Conservation (phyloP, 1,140 invertebrate species). For the Acromyrmex echinatior region DNA sequence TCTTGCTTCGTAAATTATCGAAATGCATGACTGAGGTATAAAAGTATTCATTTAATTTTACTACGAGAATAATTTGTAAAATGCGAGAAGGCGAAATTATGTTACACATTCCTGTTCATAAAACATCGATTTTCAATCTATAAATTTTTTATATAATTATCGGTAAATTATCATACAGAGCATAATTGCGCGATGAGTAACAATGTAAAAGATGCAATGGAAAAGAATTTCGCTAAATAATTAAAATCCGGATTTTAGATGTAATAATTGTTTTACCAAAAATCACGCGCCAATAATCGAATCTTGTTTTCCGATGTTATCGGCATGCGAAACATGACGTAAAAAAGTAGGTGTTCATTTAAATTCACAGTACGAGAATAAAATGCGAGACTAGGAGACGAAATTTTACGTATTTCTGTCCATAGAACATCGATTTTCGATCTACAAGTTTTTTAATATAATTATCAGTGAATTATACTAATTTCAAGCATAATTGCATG, state of each 20-base stretch:
- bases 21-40: not conserved
- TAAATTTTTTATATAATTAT: not conserved
- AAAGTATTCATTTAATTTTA: not conserved
- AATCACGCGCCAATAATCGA: too few relatives aligned
- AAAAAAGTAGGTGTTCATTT: not conserved
- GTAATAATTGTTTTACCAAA: too few relatives aligned
- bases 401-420: not conserved
- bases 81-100: not conserved
- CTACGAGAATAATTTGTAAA: not conserved
- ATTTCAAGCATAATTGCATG: constrained; percentile 12
- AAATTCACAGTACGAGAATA: not conserved
- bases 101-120: not conserved
- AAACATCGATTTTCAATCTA: not conserved
- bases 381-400: not conserved
- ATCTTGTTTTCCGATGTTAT: too few relatives aligned
- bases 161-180: too few relatives aligned
- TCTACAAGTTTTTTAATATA: not conserved
- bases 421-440: not conserved
- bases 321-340: not conserved
- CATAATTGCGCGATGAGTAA: too few relatives aligned
- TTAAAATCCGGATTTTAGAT: too few relatives aligned
- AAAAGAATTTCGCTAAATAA: too few relatives aligned
- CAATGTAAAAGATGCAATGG: too few relatives aligned
- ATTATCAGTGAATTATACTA: constrained; percentile 35
- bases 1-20: not conserved